phyloP scores from a whole-genome alignment of 2,113 vertebrate species.

The Oncorhynchus clarkii region DNA sequence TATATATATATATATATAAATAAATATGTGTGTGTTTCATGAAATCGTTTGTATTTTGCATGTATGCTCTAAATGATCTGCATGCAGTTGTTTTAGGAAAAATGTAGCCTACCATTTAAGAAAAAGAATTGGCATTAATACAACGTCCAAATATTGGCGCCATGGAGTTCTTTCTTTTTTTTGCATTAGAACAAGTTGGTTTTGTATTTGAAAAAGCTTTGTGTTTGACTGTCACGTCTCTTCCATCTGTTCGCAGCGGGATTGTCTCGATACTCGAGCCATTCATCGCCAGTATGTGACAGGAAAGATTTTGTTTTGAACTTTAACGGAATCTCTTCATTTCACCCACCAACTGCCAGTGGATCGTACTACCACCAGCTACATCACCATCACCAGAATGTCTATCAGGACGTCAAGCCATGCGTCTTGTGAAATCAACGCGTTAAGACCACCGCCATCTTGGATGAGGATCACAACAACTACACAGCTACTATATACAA shows the following conservation, averaged over 20 bases:
- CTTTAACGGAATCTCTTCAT: constrained; percentile 91
- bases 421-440: constrained; percentile 85
- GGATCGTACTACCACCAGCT: constrained; percentile 83
- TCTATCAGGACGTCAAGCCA: constrained; percentile 95
- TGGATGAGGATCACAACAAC: not conserved
- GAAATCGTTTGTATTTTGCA: no score
- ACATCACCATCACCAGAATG: constrained; percentile 85
- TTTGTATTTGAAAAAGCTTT: not conserved
- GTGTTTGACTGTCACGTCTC: not conserved
- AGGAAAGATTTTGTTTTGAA: constrained; percentile 95
- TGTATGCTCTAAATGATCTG: no score
- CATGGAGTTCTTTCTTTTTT: not conserved
- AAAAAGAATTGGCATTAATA: not conserved
- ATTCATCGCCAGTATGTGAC: constrained; percentile 87
- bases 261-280: constrained; percentile 88
- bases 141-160: not conserved
- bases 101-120: no score
- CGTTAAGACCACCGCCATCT: not conserved
- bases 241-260: constrained; percentile 80
- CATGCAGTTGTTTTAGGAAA: no score
- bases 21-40: no score
- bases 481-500: no score
- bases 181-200: not conserved
- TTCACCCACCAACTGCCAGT: constrained; percentile 84
- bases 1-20: no score